These are phyloP conservation scores for Drosophila tripunctata DNA, from an alignment of 2,888 invertebrate genomes.

Conservation along the genomic window DNA sequence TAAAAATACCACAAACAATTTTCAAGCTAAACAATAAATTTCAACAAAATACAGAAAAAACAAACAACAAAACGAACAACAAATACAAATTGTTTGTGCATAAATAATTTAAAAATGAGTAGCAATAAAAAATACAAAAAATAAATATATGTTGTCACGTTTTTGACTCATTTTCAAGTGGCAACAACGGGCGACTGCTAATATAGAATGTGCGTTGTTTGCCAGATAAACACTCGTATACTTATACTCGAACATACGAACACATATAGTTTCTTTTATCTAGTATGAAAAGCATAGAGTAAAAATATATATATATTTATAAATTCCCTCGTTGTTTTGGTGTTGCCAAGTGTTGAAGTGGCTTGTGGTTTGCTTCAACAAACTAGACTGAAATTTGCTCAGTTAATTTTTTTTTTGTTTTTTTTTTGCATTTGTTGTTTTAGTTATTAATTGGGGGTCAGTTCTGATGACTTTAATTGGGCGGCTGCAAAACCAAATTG, in stretches of 20 bases:
- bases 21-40: slow-evolving; percentile 4
- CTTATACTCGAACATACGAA: neutral
- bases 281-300: slow-evolving; percentile 12
- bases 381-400: neutral
- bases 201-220: slow-evolving; percentile 12
- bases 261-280: slow-evolving; percentile 10
- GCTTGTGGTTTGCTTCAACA: neutral
- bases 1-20: slow-evolving; percentile 9
- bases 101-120: slow-evolving; percentile 24
- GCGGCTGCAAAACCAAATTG: neutral
- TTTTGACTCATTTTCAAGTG: slow-evolving; percentile 57
- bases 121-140: neutral
- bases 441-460: slow-evolving; percentile 43
- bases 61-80: slow-evolving; percentile 18
- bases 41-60: slow-evolving; percentile 11
- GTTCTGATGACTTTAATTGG: slow-evolving; percentile 10
- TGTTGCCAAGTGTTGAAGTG: slow-evolving; percentile 49
- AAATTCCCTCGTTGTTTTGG: slow-evolving; percentile 17
- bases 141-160: slow-evolving; percentile 61
- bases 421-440: neutral
- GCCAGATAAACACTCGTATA: slow-evolving; percentile 19
- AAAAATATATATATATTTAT: slow-evolving; percentile 23
- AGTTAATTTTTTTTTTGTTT: neutral
- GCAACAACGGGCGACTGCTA: slow-evolving; percentile 15
- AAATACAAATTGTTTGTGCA: slow-evolving; percentile 18